A percentile compares a stretch with the other conserved stretches of the same genome.
phyloP scores from a whole-genome alignment of 2,797 vertebrate genomes.

The Corythornis leucogaster region DNA sequence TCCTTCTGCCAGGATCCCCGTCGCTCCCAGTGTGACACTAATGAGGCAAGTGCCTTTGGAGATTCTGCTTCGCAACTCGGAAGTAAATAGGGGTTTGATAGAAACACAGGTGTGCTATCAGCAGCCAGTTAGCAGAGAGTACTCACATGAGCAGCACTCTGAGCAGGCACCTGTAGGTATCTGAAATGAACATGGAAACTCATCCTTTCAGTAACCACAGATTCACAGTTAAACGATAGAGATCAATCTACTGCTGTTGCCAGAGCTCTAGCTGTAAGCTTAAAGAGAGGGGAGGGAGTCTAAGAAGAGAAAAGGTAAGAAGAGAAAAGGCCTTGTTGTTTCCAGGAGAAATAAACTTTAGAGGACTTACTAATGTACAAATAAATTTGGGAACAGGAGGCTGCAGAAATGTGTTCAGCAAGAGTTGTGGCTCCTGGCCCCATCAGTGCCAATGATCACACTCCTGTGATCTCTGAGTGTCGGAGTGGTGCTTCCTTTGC shows the following conservation, averaged over 20 bases:
- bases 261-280: neutral
- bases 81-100: conserved; percentile 68
- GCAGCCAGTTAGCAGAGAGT: conserved; percentile 58
- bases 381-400: neutral
- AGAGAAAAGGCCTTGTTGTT: neutral
- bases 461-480: fast-evolving
- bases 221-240: neutral
- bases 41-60: conserved; percentile 67
- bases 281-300: neutral
- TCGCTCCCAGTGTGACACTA: conserved; percentile 56
- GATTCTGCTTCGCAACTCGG: conserved; percentile 64
- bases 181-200: conserved; percentile 36
- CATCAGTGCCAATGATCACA: fast-evolving
- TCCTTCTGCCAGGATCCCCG: conserved; percentile 44
- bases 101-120: conserved; percentile 67
- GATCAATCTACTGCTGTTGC: neutral
- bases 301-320: neutral
- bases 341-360: neutral
- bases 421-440: neutral
- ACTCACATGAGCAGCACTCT: neutral
- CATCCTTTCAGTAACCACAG: neutral
- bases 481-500: neutral
- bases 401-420: neutral
- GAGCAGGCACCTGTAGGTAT: conserved; percentile 61
- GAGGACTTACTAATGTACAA: neutral